Evolutionary conservation across 1,140 invertebrate species (phyloP).

Genomic region (Dryas iulia): DNA sequence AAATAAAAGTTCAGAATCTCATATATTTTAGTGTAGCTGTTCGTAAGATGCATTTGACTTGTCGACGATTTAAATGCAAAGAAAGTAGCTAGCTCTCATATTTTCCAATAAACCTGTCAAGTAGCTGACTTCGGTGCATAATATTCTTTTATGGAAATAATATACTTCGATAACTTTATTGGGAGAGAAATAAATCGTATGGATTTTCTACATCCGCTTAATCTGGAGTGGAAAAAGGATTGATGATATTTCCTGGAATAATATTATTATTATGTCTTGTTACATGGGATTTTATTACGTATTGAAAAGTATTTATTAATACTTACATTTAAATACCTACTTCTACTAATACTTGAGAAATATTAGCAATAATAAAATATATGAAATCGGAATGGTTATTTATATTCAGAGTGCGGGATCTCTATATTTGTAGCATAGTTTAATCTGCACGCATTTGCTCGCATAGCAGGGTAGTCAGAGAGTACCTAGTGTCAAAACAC

Average conservation of each 20-base stretch:
- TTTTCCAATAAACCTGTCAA: conserved; percentile 56
- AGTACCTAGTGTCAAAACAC: no score
- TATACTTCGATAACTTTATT: conserved; percentile 24
- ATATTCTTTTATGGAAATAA: conserved; percentile 24
- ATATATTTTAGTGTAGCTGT: conserved; percentile 9
- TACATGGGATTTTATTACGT: background rate
- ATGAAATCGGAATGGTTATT: no score
- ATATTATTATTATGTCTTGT: background rate
- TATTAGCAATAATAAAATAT: no score
- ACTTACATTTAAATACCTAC: no score
- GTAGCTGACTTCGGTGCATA: conserved; percentile 27
- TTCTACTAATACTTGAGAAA: no score
- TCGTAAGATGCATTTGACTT: conserved; percentile 29
- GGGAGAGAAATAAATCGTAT: conserved; percentile 18
- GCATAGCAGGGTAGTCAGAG: no score
- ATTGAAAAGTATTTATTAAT: no score
- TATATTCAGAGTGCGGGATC: no score
- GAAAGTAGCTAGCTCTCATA: conserved; percentile 45
- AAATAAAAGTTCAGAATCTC: background rate
- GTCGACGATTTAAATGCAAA: conserved; percentile 63
- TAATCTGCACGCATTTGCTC: no score
- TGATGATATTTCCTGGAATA: background rate
- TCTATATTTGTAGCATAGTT: no score
- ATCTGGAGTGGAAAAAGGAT: conserved; percentile 7
- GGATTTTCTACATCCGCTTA: conserved; percentile 16